phyloP scores from a whole-genome alignment of 2,888 invertebrate species.

The Oxyscelio sp. region DNA sequence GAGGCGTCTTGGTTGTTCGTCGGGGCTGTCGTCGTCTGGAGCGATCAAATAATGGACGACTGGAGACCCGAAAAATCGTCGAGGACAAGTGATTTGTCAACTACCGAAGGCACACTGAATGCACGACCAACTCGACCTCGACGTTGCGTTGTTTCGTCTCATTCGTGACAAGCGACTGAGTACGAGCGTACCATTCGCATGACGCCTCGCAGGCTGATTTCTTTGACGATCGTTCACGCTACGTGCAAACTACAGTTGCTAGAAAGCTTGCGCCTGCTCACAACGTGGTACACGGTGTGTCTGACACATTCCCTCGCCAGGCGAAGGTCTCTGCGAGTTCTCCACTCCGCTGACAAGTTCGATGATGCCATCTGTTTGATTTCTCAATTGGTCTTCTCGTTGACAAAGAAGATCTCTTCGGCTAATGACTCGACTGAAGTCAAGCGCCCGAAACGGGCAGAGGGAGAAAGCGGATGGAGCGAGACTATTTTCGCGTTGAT shows the following conservation, averaged over 20 bases:
- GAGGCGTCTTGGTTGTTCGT: conserved; percentile 21
- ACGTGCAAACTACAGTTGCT: conserved; percentile 23
- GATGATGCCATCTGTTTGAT: conserved; percentile 22
- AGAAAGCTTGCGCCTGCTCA: conserved; percentile 42
- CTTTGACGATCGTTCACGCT: conserved; percentile 31
- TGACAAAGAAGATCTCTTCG: background rate
- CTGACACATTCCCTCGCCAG: conserved; percentile 27
- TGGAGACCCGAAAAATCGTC: conserved; percentile 20
- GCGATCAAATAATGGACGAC: conserved; percentile 30
- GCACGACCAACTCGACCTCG: conserved; percentile 51
- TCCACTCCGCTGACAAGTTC: conserved; percentile 5
- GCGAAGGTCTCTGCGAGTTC: conserved; percentile 40
- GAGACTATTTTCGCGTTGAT: too few relatives aligned
- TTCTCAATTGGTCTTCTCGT: background rate
- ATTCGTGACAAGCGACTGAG: conserved; percentile 44
- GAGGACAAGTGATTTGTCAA: conserved; percentile 50
- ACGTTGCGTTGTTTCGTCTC: conserved; percentile 45
- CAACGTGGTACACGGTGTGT: conserved; percentile 11
- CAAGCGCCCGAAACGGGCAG: too few relatives aligned
- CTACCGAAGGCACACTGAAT: conserved; percentile 57
- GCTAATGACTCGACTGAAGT: too few relatives aligned
- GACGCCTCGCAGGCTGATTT: conserved; percentile 15
- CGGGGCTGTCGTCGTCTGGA: conserved; percentile 5
- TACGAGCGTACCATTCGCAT: conserved; percentile 35
- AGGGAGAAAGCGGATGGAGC: too few relatives aligned